Evolutionary conservation across 2,888 invertebrate species (phyloP).

Genomic region (Allophyes oxyacanthae): DNA sequence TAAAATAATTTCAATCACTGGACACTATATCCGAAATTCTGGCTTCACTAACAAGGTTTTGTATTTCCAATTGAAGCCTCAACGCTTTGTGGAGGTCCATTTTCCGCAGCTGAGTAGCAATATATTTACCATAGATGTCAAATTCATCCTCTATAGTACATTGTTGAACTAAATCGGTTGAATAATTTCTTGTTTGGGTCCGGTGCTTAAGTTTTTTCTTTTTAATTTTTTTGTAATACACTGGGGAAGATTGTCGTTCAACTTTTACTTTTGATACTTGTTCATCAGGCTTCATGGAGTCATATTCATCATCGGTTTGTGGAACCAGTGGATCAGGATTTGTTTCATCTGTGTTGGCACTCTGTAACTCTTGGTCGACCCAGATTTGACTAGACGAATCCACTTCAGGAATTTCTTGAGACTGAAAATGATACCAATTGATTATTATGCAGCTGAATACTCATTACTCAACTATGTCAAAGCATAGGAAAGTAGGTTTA

Average conservation of each 20-base stretch:
- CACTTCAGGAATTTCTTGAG: constrained; percentile 68
- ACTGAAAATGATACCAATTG: constrained; percentile 55
- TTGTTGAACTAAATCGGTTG: constrained; percentile 52
- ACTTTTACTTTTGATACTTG: constrained; percentile 58
- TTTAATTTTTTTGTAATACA: constrained; percentile 65
- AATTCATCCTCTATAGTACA: constrained; percentile 73
- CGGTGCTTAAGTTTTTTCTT: constrained; percentile 71
- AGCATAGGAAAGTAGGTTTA: too few species aligned
- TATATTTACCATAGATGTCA: constrained; percentile 79
- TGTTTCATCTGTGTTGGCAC: constrained; percentile 62
- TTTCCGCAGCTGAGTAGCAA: constrained; percentile 74
- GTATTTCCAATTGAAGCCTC: constrained; percentile 73
- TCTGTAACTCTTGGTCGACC: constrained; percentile 68
- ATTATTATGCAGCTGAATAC: too few species aligned
- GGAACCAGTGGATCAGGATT: constrained; percentile 73
- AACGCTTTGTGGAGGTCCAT: constrained; percentile 73
- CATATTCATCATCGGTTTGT: constrained; percentile 71
- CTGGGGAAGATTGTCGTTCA: constrained; percentile 49
- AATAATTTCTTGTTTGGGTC: constrained; percentile 56
- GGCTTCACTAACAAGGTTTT: constrained; percentile 74
- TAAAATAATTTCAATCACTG: constrained; percentile 37
- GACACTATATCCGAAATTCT: constrained; percentile 66
- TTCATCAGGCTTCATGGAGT: constrained; percentile 58
- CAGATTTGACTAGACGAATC: constrained; percentile 76
- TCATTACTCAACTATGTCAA: too few species aligned